Evolutionary conservation across 2,113 vertebrate genomes (phyloP), one percentile per base, ranked within the genome.

Genomic region (Polypterus bichir): DNA sequence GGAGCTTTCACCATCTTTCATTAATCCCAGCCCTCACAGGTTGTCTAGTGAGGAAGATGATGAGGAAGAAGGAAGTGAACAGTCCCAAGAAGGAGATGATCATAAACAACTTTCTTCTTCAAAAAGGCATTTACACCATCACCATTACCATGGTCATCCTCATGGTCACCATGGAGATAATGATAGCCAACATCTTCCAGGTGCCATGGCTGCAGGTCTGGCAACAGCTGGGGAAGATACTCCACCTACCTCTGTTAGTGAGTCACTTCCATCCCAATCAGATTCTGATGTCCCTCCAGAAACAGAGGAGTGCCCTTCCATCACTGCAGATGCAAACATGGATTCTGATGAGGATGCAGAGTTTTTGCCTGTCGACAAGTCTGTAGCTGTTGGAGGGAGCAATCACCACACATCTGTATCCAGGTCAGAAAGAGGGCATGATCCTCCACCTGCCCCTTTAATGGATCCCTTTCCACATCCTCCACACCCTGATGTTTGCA

Each of bases 1-100:
- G 44, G 96, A 95, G 70, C 86, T 94, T 10, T 97, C 94, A 0
- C 94, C 94, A 5, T 94, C 95, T 5, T 98, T 97, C 71, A 91
- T 98, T 71, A 97, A 95, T 72, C 94, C 93, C 0, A 85, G 84
- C 68, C 88, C 88, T 65, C 85, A 86, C 3, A 91, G 81, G 49
- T 68, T 91, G 46, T 90, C 84, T 10, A 92, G 89, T 27, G 91
- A 97, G 0, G 90, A 89, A 60, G 91, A 94, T 3, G 82, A 87
- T 1, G 89, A 91, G 4, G 76, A 66, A 2, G 57, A 44, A 3
- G 68, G 68, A 46, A 82, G 77, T 47, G 83, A 83, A 68, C 81
- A 60, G 46, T 79, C 77, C 8, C 73, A 72, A 48, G 81, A 87
- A 47, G 79, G 70, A 0, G 78, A 74, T 1, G 75, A 83, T 1